Evolutionary conservation across 2,797 vertebrate genomes (phyloP), one percentile per base, ranked within the genome.

Genomic region (Microctenopoma stevenorrisi): DNA sequence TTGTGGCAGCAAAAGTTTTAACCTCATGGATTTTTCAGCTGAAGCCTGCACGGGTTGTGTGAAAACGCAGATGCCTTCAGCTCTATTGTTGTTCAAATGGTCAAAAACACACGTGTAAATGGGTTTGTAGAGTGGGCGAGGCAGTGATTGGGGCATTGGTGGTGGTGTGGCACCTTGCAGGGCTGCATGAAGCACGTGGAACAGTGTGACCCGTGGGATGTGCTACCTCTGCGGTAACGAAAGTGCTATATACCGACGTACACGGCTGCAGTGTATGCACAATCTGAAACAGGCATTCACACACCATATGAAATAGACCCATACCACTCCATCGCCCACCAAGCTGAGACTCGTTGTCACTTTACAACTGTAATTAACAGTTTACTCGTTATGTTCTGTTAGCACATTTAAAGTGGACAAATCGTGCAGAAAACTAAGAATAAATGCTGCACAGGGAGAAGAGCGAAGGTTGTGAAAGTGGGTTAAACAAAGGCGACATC

Each of bases 221-320:
- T 59, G 48, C 4, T n/a, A 68, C 25, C 22, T 65, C 49, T 71
- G 81, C 74, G 84, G 88, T 85, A 82, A 64, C 38, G 25, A 72
- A 80, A 67, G 68, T 80, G 76, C 8, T 55, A 52, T 52, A 73
- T n/a, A 5, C 5, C 49, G 16, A 54, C 4, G 1, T 49, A 44
- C 28, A 7, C 5, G 0, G 28, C n/a, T 43, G 46, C 49, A 11
- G 3, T 14, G 44, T 6, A 1, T 47, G 62, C 70, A 51, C n/a
- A 61, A 13, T 58, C 10, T 44, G 14, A 4, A 3, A 42, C 30
- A 28, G 8, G 12, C 43, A 26, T 16, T 18, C 10, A 51, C 42
- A 38, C 15, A 60, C 37, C 2, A 9, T 30, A 3, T 60, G 13
- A 52, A 15, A 33, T 2, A 30, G 5, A 6, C 30, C 30, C 57